Percentiles rank a stretch among this genome's conserved stretches.
These are phyloP conservation scores for Meta bourneti DNA, from an alignment of 2,888 invertebrate species.

Conservation along the genomic window DNA sequence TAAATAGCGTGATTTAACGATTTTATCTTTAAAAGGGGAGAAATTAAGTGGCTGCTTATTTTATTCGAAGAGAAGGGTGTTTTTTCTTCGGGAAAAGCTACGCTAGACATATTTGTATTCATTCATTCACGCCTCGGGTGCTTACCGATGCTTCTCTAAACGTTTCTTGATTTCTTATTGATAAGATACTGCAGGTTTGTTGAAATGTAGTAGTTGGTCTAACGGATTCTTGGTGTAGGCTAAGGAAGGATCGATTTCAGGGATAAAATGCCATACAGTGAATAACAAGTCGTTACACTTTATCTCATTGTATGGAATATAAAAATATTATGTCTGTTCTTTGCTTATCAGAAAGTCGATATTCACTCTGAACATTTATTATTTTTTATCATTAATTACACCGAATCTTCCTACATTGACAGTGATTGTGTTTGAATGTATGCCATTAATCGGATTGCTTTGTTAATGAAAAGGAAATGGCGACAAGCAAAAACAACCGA, in stretches of 20 bases:
- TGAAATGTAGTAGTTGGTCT: neutral
- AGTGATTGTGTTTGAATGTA: too few species aligned
- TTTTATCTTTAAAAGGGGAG: constrained; percentile 60
- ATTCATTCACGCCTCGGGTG: neutral
- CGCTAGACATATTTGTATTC: neutral
- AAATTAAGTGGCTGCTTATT: constrained; percentile 65
- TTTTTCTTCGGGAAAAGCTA: constrained; percentile 11
- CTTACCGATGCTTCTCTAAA: neutral
- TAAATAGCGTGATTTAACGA: constrained; percentile 73
- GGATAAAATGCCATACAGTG: neutral
- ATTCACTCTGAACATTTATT: too few species aligned
- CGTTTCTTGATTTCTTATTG: constrained; percentile 1
- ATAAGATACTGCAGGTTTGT: neutral
- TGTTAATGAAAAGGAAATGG: too few species aligned
- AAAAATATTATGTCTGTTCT: too few species aligned
- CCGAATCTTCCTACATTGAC: too few species aligned
- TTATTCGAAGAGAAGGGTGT: neutral
- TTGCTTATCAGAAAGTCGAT: too few species aligned
- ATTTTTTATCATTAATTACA: too few species aligned
- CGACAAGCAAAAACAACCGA: too few species aligned
- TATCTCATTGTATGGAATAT: neutral
- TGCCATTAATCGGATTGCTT: too few species aligned
- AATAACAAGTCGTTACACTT: neutral
- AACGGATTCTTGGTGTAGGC: neutral
- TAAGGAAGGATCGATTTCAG: neutral